phyloP scores from a whole-genome alignment of 2,888 invertebrate genomes.

The Trachelus iudaicus region DNA sequence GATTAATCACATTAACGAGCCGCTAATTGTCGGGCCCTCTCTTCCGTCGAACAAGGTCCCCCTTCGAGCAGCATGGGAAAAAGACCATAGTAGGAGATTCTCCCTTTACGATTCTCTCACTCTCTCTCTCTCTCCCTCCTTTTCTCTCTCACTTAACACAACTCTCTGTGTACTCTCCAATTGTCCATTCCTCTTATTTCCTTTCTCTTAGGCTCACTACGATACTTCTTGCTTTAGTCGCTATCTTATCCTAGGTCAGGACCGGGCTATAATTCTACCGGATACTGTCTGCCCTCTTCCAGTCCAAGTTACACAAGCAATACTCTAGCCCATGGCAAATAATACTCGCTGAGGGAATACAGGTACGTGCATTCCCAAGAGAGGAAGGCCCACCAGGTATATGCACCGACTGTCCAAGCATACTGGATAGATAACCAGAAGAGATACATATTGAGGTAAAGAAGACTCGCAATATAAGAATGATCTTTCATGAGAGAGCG shows the following conservation, averaged over 20 bases:
- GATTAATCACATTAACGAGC: conserved; percentile 32
- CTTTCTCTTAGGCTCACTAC: not conserved
- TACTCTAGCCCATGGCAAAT: not conserved
- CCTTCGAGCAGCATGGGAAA: conserved; percentile 3
- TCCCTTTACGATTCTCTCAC: conserved; percentile 3
- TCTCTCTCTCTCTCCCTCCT: conserved; percentile 5
- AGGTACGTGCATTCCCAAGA: not conserved
- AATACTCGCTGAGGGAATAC: not conserved
- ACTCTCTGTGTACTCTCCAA: not conserved
- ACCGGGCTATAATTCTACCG: not conserved
- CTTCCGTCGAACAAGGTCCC: conserved; percentile 12
- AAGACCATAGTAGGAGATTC: not conserved
- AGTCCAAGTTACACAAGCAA: not conserved
- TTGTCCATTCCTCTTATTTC: not conserved
- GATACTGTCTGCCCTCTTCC: not conserved
- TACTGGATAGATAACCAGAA: not conserved
- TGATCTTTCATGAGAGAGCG: not conserved
- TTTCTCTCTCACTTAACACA: too few species aligned
- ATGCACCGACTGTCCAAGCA: not conserved
- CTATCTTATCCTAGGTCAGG: conserved; percentile 6
- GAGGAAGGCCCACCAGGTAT: not conserved
- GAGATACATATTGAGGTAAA: not conserved
- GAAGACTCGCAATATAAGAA: not conserved
- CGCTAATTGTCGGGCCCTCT: conserved; percentile 29
- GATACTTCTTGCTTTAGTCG: not conserved